These are phyloP conservation scores for Triplophysa yarkandensis DNA, from an alignment of 2,797 vertebrate genomes.

Conservation along the genomic window DNA sequence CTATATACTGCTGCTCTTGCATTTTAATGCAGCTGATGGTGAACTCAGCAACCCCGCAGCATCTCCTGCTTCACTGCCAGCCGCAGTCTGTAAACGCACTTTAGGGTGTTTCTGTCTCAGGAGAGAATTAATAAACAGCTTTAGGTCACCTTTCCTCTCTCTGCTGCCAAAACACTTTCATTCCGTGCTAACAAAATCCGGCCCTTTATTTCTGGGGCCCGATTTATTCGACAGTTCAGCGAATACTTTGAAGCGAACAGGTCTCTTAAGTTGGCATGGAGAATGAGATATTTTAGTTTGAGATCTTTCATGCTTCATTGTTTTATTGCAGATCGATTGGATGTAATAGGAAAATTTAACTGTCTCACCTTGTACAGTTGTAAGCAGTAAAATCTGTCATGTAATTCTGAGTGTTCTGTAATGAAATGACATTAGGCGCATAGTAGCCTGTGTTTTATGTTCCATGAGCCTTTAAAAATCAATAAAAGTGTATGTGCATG, in stretches of 20 bases:
- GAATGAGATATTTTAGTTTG: conserved; percentile 32
- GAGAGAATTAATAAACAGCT: conserved; percentile 53
- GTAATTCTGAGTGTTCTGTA: conserved; percentile 17
- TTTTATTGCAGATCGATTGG: conserved; percentile 39
- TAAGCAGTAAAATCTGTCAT: conserved; percentile 26
- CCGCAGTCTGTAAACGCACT: conserved; percentile 45
- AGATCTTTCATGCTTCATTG: conserved; percentile 37
- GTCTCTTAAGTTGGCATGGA: not conserved
- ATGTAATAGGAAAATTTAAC: conserved; percentile 40
- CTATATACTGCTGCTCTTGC: conserved; percentile 47
- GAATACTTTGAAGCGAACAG: conserved; percentile 28
- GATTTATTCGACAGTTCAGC: conserved; percentile 31
- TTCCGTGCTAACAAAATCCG: conserved; percentile 51
- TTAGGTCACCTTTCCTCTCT: conserved; percentile 52
- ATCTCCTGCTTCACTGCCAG: conserved; percentile 34
- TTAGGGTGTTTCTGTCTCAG: conserved; percentile 53
- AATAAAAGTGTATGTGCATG: conserved; percentile 19
- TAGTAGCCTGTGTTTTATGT: conserved; percentile 21
- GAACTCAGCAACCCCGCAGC: conserved; percentile 44
- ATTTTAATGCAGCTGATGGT: conserved; percentile 54
- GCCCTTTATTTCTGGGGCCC: conserved; percentile 27
- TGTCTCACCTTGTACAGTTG: conserved; percentile 36
- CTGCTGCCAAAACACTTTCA: conserved; percentile 42
- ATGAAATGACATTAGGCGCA: conserved; percentile 34
- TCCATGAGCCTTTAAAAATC: conserved; percentile 34